Evolutionary conservation across 2,113 vertebrate genomes (phyloP).

Genomic region (Lontra canadensis): DNA sequence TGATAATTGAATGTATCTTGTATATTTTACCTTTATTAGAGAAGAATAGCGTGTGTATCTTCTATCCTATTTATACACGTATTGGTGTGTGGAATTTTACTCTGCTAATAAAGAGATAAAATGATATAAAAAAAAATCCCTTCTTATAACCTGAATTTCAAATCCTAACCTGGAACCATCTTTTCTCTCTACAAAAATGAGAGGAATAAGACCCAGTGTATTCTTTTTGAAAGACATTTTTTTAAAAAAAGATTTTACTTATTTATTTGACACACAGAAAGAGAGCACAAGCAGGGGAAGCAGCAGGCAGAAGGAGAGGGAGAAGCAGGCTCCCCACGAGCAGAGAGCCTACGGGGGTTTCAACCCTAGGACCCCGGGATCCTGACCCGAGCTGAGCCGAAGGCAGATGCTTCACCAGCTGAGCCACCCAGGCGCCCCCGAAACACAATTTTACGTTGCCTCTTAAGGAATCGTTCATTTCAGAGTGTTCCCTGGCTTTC

Average conservation of each 20-base stretch:
- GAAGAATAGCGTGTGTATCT: not conserved
- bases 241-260: too few relatives aligned
- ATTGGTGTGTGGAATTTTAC: not conserved
- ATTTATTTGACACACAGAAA: too few relatives aligned
- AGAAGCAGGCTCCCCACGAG: too few relatives aligned
- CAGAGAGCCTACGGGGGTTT: too few relatives aligned
- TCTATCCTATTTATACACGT: not conserved
- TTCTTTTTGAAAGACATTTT: not conserved
- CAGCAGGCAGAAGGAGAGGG: too few relatives aligned
- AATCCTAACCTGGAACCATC: not conserved
- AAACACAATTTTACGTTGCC: not conserved
- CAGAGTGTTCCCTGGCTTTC: not conserved
- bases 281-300: too few relatives aligned
- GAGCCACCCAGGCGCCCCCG: not conserved
- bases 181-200: not conserved
- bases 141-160: conserved; percentile 29
- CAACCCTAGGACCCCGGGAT: too few relatives aligned
- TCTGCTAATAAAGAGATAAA: not conserved
- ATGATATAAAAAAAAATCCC: not conserved
- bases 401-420: not conserved
- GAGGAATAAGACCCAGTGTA: not conserved
- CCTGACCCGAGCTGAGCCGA: not conserved
- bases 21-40: conserved; percentile 20
- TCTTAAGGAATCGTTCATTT: conserved; percentile 45
- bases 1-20: not conserved